Base-by-base conservation (phyloP, 1,140 invertebrate species). In the Drosophila burlai region DNA sequence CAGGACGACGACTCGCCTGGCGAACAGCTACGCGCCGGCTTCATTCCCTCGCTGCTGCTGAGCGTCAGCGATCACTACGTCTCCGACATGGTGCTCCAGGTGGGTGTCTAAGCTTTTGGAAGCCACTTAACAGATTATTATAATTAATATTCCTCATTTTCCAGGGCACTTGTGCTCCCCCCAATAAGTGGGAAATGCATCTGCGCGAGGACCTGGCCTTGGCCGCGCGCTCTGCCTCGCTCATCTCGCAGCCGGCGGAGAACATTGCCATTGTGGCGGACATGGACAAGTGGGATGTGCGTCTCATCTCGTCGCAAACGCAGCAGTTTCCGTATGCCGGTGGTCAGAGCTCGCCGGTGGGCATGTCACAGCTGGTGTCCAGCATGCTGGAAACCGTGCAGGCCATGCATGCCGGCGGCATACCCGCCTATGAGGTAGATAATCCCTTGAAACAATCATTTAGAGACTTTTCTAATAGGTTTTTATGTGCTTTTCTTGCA, bases 221-320 rank as follows among this genome's bases (percentile, higher is more conserved):
- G 57, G 93, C 94, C 13, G 93, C 94, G n/a, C 94, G 95, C 91
- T 94, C 95, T 83, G 94, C 95, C 24, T 92, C 94, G 42, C 92
- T 95, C 36, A 94, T 96, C 92, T 95, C 97, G 77, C 94, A 96
- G 36, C 94, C 97, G 1, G 94, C 95, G 16, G 97, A 97, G 92
- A 95, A 97, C 66, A 94, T 98, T 11, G 97, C 96, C 74, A 96
- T 98, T 78, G 93, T 98, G 38, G 97, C 96, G 0, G 96, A 98
- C 86, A 95, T 96, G 71, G 97, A 97, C 81, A 96, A 95, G 24
- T 98, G 97, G 97, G 94, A 95, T 80, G 94, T 95, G 8, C 93
- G 94, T 34, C 63, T 95, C 10, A 92, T 94, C 38, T 95, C 95
- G 18, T 95, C 94, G 66, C 94, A 94, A 67, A 92, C 93, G n/a